Conservation (phyloP, 1,140 invertebrate genomes). For the Drosophila dunni region DNA sequence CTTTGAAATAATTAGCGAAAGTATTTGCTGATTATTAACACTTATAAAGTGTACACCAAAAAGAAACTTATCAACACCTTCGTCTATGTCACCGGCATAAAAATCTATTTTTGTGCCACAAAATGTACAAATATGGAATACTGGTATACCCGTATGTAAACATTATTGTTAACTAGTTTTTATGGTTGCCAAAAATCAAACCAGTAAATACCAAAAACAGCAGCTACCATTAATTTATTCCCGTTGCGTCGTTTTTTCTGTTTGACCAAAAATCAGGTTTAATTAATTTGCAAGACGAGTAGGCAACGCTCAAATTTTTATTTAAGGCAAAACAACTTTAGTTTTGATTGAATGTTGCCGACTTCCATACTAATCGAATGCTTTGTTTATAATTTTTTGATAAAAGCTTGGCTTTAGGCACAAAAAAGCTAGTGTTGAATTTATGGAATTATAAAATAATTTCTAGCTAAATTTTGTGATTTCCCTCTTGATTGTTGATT, state of each 20-base stretch:
- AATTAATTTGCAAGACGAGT: conserved; percentile 42
- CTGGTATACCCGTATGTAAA: conserved; percentile 1
- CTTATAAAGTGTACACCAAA: conserved; percentile 19
- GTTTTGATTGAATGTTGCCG: conserved; percentile 29
- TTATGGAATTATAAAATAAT: background rate
- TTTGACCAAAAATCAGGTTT: conserved; percentile 52
- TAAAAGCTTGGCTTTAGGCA: conserved; percentile 6
- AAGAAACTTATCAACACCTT: conserved; percentile 21
- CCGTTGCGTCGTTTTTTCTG: conserved; percentile 28
- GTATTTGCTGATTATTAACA: conserved; percentile 56
- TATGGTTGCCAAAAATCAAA: conserved; percentile 3
- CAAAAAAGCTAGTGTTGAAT: background rate
- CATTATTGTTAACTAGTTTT: conserved; percentile 61
- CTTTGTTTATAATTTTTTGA: background rate
- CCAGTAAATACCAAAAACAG: conserved; percentile 46
- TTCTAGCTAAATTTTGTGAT: background rate
- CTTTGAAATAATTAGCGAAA: conserved; percentile 57
- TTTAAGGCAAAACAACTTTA: conserved; percentile 57
- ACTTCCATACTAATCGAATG: conserved; percentile 5
- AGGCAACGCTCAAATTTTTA: conserved; percentile 35
- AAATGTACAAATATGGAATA: conserved; percentile 26
- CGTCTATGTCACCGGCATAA: conserved; percentile 29
- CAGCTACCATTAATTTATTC: conserved; percentile 58
- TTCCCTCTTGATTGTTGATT: background rate
- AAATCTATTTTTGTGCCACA: conserved; percentile 56